Evolutionary conservation across 2,888 invertebrate species (phyloP), one percentile per base, ranked within the genome.

Genomic region (Eilema caniola): DNA sequence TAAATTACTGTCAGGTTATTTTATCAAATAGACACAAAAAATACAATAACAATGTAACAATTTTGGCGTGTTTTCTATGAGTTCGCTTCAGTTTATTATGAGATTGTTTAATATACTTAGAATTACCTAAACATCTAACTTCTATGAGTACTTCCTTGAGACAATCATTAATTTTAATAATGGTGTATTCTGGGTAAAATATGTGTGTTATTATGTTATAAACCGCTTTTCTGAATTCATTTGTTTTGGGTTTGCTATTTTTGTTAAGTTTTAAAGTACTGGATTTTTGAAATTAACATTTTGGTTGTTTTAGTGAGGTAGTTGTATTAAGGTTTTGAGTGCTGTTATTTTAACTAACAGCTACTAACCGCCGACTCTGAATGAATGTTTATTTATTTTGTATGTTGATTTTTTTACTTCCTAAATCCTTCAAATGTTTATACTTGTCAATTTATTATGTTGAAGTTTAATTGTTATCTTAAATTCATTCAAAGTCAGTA

Each of bases 281-380:
- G 74, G 76, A 78, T 71, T 67, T 73, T 83, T 83, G 75, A 75
- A 67, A 78, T 82, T 82, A 83, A 83, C 80, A 81, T 62, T 72
- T 70, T 80, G 69, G 78, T 72, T 77, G 75, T 65, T 73, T 80
- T 76, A 82, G 79, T 75, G 66, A 71, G 70, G 75, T 80, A 83
- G 81, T 80, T 85, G 79, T n/a, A 79, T 83, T 83, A 75, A 83
- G 86, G 82, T 82, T 88, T 88, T 90, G 84, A 84, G 93, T 95
- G 94, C 93, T 95, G 94, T 95, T 95, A 93, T 90, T 86, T 85
- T 87, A 67, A 94, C 94, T 95, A 95, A 95, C 95, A 92, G 94
- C 93, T 95, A 95, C 95, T 95, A 95, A 95, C 95, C 80, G 70
- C 78, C 70, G 90, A 93, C 93, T 95, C 92, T 95, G 92, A 93